Evolutionary conservation across 2,113 vertebrate genomes (phyloP).

Genomic region (Austrofundulus limnaeus): DNA sequence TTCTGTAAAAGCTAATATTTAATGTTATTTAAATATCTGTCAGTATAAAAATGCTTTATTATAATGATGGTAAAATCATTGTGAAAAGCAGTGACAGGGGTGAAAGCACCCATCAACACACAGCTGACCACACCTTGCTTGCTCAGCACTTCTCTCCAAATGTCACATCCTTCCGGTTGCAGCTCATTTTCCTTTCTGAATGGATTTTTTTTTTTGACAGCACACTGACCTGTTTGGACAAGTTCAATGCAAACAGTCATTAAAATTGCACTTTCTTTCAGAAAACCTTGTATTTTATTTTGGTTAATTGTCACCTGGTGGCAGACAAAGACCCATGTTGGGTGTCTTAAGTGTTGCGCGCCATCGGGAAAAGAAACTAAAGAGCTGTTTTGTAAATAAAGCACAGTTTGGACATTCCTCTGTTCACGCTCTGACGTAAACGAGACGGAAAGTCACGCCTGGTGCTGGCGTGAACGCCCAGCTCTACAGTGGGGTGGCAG

Average conservation of each 20-base stretch:
- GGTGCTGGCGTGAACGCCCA: slow-evolving; percentile 39
- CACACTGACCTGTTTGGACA: slow-evolving; percentile 21
- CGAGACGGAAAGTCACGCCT: slow-evolving; percentile 46
- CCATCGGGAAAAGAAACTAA: slow-evolving; percentile 49
- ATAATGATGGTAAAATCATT: background rate
- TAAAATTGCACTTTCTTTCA: too few relatives aligned
- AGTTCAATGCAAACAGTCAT: too few relatives aligned
- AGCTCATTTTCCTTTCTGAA: slow-evolving; percentile 21
- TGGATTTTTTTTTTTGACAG: slow-evolving; percentile 20
- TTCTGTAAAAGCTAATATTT: background rate
- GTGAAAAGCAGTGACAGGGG: background rate
- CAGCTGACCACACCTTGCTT: slow-evolving; percentile 38
- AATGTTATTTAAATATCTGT: background rate
- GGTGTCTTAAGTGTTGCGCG: slow-evolving; percentile 26
- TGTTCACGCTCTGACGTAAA: slow-evolving; percentile 59
- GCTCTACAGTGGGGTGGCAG: slow-evolving; percentile 70
- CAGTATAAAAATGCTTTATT: background rate
- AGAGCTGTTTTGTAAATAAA: slow-evolving; percentile 67
- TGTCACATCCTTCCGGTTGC: slow-evolving; percentile 29
- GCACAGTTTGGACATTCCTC: slow-evolving; percentile 62
- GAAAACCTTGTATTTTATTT: background rate
- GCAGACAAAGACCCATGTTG: slow-evolving; percentile 2
- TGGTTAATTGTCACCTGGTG: background rate
- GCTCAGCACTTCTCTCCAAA: slow-evolving; percentile 18
- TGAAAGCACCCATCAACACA: background rate